These are phyloP conservation scores for Tachina lurida DNA, from an alignment of 2,888 invertebrate species.

Conservation along the genomic window DNA sequence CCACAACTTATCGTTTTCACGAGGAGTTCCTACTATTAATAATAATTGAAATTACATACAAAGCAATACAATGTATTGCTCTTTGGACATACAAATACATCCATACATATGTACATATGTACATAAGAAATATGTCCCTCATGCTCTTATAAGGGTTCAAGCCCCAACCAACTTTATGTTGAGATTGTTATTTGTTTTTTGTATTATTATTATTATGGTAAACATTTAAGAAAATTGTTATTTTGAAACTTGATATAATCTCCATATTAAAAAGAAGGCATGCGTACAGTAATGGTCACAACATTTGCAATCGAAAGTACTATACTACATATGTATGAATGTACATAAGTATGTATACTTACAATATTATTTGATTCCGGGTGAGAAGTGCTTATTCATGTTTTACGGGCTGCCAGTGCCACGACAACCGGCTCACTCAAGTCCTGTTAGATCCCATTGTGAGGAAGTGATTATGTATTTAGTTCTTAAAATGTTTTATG, in stretches of 20 bases:
- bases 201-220: conserved; percentile 24
- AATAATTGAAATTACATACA: conserved; percentile 32
- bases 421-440: no score
- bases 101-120: not conserved
- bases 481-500: no score
- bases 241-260: not conserved
- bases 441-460: no score
- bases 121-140: conserved; percentile 17
- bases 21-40: not conserved
- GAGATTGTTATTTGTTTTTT: conserved; percentile 21
- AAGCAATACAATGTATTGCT: conserved; percentile 55
- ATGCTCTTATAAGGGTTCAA: conserved; percentile 61
- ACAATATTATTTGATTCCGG: no score
- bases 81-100: conserved; percentile 26
- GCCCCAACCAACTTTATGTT: conserved; percentile 35
- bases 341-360: no score
- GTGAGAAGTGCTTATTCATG: no score
- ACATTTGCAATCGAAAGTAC: no score
- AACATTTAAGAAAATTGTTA: conserved; percentile 17
- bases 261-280: no score
- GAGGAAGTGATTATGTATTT: no score
- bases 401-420: no score
- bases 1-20: conserved; percentile 22
- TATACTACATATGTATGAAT: no score
- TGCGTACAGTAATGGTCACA: no score